Base-by-base conservation (phyloP, 2,888 invertebrate species). In the Epiblema foenella region DNA sequence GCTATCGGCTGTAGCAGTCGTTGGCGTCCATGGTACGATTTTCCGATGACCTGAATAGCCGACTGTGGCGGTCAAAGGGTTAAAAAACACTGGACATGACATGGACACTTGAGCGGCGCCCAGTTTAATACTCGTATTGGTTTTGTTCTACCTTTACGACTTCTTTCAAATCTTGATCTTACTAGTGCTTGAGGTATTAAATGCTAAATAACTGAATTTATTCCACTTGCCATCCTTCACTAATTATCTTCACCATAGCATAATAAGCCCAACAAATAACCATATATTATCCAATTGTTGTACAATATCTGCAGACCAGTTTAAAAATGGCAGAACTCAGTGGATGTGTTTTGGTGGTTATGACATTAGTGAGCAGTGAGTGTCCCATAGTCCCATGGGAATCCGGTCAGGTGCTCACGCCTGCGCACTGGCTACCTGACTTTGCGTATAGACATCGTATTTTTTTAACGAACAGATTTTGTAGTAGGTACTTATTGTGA, bases 391-490 rank as follows among this genome's bases (percentile, higher is more conserved):
- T 69, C 58, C 78, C 80, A 80, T 88, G 84, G 83, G 86, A 88
- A 87, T 73, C 69, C 69, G 60, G 80, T 86, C 85, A 86, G 89
- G 86, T 86, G 85, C 69, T 91, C 91, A 91, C 91, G 90, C 90
- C 91, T 83, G 75, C 83, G 78, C 77, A 77, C 52, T 78, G 62
- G 78, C 79, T 81, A 83, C 82, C 80, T 81, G 81, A 59, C 54
- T 57, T 65, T 63, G 49, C 63, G 56, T 56, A 57, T 18, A 52
- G 52, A 20, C 52, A 52, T 20, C 37, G 37, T 49, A 37, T 63
- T 63, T 63, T 37, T 63, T 63, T 51, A 52, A 52, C 63, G 51
- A 37, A 18, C 63, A 20, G 2, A 51, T 33, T 15, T n/a, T 12
- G 39, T 51, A 33, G 51, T 33, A n/a, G n/a, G n/a, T n/a, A n/a